Percentiles rank a stretch among this genome's conserved stretches.
Evolutionary conservation across 2,113 vertebrate species (phyloP).

Genomic region (Strigops habroptila): DNA sequence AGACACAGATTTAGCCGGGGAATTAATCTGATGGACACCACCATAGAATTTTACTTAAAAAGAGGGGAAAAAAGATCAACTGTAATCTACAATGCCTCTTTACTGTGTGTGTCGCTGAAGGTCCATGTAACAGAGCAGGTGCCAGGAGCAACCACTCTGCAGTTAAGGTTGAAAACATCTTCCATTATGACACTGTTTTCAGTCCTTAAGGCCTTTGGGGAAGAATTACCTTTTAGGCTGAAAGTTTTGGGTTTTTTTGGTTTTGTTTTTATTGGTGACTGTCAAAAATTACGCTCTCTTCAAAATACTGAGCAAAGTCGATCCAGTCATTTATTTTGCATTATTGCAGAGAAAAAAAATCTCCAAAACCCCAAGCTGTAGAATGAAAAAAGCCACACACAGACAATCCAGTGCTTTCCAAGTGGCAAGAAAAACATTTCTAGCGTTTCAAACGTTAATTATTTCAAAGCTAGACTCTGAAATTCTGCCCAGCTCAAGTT

Average conservation of each 20-base stretch:
- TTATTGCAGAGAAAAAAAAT: not conserved
- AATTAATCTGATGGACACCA: constrained; percentile 18
- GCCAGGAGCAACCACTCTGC: not conserved
- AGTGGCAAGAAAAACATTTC: not conserved
- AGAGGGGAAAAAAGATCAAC: not conserved
- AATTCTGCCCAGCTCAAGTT: not conserved
- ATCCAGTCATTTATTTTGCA: not conserved
- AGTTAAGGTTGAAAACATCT: not conserved
- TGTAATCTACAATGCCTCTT: not conserved
- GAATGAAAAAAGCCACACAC: not conserved
- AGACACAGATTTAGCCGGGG: constrained; percentile 33
- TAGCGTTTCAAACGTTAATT: not conserved
- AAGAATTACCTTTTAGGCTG: not conserved
- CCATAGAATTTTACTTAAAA: constrained; percentile 42
- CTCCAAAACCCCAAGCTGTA: not conserved
- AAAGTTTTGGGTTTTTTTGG: not conserved
- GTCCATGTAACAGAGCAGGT: not conserved
- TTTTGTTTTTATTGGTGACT: not conserved
- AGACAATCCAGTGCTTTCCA: not conserved
- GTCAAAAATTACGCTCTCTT: not conserved
- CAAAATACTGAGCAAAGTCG: not conserved
- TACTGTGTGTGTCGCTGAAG: not conserved
- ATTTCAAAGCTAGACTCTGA: not conserved
- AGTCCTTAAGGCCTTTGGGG: not conserved
- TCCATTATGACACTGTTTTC: not conserved